These are phyloP conservation scores for Micrasema minimum DNA, from an alignment of 1,140 invertebrate species.

Conservation along the genomic window DNA sequence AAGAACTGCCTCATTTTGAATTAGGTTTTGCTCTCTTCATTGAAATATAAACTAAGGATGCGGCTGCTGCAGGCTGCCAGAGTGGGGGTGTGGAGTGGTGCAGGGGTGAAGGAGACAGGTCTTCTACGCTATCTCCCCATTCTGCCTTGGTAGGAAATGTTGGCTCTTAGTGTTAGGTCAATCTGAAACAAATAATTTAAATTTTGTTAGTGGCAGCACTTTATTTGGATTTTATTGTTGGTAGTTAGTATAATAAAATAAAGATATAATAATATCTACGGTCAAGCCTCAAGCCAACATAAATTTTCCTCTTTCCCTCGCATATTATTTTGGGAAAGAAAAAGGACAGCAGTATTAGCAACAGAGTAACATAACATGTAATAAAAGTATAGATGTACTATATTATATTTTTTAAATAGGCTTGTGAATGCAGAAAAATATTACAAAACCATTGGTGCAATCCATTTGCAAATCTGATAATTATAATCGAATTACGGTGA, in stretches of 20 bases:
- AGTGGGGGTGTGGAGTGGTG: background rate
- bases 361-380: no score
- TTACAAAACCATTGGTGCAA: no score
- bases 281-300: background rate
- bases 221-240: background rate
- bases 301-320: background rate
- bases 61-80: background rate
- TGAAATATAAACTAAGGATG: background rate
- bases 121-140: conserved; percentile 16
- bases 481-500: no score
- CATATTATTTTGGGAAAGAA: no score
- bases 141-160: background rate
- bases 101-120: background rate
- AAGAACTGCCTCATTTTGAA: conserved; percentile 51
- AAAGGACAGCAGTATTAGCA: no score
- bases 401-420: no score
- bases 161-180: background rate
- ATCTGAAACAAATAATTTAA: conserved; percentile 5
- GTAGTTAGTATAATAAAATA: no score
- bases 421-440: no score
- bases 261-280: no score
- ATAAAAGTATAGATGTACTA: no score
- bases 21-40: conserved; percentile 29
- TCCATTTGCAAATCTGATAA: no score
- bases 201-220: background rate